Evolutionary conservation across 2,113 vertebrate genomes (phyloP).

Genomic region (Boleophthalmus pectinirostris): DNA sequence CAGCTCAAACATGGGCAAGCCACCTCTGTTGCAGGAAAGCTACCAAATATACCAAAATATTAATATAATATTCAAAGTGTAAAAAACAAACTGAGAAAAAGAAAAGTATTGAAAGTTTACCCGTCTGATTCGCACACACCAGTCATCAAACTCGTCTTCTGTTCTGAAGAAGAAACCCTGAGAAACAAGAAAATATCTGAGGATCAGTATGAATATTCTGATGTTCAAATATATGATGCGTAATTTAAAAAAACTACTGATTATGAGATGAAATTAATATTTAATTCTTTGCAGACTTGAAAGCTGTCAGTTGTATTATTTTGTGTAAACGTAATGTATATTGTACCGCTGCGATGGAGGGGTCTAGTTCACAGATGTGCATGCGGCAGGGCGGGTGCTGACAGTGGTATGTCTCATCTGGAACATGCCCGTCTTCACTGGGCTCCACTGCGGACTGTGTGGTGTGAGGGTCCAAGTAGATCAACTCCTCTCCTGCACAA

Average conservation of each 20-base stretch:
- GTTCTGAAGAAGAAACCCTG: constrained; percentile 97
- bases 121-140: constrained; percentile 93
- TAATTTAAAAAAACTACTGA: no score
- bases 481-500: constrained; percentile 88
- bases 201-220: no score
- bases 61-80: neutral
- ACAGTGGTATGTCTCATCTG: constrained; percentile 94
- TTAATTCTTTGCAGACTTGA: no score
- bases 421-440: constrained; percentile 74
- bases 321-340: no score
- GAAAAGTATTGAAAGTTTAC: constrained; percentile 65
- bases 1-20: constrained; percentile 94
- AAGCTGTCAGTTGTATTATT: no score
- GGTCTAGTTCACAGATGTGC: constrained; percentile 94
- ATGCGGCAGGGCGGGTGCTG: constrained; percentile 96
- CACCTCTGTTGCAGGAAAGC: constrained; percentile 87
- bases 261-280: no score
- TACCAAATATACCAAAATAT: constrained; percentile 47
- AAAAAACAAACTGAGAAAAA: neutral
- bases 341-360: constrained; percentile 92
- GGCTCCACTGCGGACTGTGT: constrained; percentile 90
- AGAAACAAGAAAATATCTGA: neutral
- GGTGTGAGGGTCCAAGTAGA: constrained; percentile 97
- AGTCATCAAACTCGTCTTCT: constrained; percentile 93
- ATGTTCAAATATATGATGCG: no score